These are phyloP conservation scores for Nanorana parkeri DNA, from an alignment of 2,113 vertebrate species.

Conservation along the genomic window DNA sequence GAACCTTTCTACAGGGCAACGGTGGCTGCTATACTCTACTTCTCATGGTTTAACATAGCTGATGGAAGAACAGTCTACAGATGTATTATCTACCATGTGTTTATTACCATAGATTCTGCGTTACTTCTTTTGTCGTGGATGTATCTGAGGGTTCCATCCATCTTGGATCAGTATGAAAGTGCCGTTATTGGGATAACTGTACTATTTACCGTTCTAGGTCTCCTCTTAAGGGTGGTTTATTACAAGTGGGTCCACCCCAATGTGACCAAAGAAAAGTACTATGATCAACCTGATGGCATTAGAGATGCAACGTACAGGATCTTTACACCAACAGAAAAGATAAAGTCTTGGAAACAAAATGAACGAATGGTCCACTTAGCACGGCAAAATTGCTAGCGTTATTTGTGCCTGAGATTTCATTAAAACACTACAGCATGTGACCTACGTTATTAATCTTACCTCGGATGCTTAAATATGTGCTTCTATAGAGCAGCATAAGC, in stretches of 20 bases:
- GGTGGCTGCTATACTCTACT: conserved; percentile 89
- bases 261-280: background rate
- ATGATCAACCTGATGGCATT: conserved; percentile 33
- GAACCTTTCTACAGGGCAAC: conserved; percentile 88
- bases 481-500: no score
- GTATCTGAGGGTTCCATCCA: conserved; percentile 62
- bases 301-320: background rate
- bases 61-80: conserved; percentile 78
- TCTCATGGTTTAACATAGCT: conserved; percentile 93
- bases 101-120: conserved; percentile 77
- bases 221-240: conserved; percentile 79
- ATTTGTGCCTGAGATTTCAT: no score
- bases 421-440: no score
- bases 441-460: no score
- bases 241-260: conserved; percentile 86
- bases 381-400: background rate
- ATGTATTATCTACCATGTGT: conserved; percentile 81
- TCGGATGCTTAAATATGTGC: no score
- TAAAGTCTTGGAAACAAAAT: background rate
- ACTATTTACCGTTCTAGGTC: conserved; percentile 76
- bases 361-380: conserved; percentile 22
- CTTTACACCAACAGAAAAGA: background rate
- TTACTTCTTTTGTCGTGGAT: conserved; percentile 80
- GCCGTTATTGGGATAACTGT: conserved; percentile 60
- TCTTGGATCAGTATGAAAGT: conserved; percentile 55